Percentiles rank a stretch among this genome's conserved stretches.
Evolutionary conservation across 2,888 invertebrate species (phyloP).

Genomic region (Drosophila multiciliata): DNA sequence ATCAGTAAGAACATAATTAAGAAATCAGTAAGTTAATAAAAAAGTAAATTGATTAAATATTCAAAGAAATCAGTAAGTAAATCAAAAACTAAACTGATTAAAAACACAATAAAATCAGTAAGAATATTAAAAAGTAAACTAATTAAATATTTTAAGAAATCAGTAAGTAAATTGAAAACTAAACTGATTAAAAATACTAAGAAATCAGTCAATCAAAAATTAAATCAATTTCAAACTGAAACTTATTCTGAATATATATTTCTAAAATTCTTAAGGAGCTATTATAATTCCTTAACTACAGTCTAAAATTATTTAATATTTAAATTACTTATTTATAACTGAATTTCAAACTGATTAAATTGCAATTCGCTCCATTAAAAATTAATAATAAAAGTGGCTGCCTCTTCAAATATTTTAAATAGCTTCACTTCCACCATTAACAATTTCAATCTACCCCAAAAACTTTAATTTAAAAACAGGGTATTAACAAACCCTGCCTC

Average conservation of each 20-base stretch:
- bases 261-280: too few relatives aligned
- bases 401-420: not conserved
- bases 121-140: not conserved
- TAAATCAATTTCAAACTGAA: not conserved
- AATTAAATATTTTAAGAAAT: too few relatives aligned
- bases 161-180: too few relatives aligned
- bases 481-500: constrained; percentile 16
- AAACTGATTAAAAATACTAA: too few relatives aligned
- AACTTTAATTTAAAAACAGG: not conserved
- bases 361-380: rapidly evolving
- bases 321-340: not conserved
- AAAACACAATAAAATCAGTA: not conserved
- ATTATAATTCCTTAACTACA: not conserved
- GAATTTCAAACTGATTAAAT: not conserved
- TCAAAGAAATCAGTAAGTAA: not conserved
- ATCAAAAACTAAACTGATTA: not conserved
- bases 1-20: not conserved
- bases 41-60: not conserved
- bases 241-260: not conserved
- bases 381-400: not conserved
- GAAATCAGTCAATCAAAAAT: not conserved
- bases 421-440: not conserved
- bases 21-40: not conserved
- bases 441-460: not conserved
- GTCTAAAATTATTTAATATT: not conserved